Percentiles rank a stretch among this genome's conserved stretches.
These are phyloP conservation scores for Vanessa tameamea DNA, from an alignment of 1,140 invertebrate species.

Conservation along the genomic window DNA sequence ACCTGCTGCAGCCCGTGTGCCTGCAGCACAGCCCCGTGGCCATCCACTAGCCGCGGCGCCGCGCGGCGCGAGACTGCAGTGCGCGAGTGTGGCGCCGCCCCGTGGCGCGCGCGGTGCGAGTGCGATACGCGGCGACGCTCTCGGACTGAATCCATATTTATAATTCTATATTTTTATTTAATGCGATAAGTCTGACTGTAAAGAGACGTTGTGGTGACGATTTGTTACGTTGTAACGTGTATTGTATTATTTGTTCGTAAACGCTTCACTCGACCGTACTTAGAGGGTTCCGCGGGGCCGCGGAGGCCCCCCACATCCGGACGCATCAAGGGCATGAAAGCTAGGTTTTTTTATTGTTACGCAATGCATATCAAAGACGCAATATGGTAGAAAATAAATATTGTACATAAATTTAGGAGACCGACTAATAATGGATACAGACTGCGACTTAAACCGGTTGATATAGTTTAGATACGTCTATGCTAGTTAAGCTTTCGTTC, in stretches of 20 bases:
- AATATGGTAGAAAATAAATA: slow-evolving; percentile 81
- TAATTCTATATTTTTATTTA: slow-evolving; percentile 79
- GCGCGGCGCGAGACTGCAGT: slow-evolving; percentile 20
- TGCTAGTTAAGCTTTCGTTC: slow-evolving; percentile 78
- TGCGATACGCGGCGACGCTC: slow-evolving; percentile 26
- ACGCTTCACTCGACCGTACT: slow-evolving; percentile 75
- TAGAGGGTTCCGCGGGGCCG: slow-evolving; percentile 54
- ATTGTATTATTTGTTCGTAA: slow-evolving; percentile 71
- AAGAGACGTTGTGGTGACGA: slow-evolving; percentile 64
- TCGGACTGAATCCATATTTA: slow-evolving; percentile 71
- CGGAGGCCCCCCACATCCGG: slow-evolving; percentile 49
- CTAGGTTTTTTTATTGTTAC: slow-evolving; percentile 81
- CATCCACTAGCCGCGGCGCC: slow-evolving; percentile 63
- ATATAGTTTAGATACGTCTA: slow-evolving; percentile 77
- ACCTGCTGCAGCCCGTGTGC: slow-evolving; percentile 65
- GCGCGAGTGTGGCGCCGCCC: slow-evolving; percentile 8
- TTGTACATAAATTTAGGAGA: slow-evolving; percentile 76
- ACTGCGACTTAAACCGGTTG: slow-evolving; percentile 74
- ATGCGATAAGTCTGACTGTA: slow-evolving; percentile 79
- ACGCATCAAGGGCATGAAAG: slow-evolving; percentile 73
- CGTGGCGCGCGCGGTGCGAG: slow-evolving; percentile 2
- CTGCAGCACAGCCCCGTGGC: slow-evolving; percentile 70
- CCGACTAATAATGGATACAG: slow-evolving; percentile 73
- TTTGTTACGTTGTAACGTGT: slow-evolving; percentile 65
- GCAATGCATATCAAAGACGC: slow-evolving; percentile 80